Percentiles rank a stretch among this genome's conserved stretches.
Conservation (phyloP, 2,113 vertebrate species). For the Dryoscopus gambensis region DNA sequence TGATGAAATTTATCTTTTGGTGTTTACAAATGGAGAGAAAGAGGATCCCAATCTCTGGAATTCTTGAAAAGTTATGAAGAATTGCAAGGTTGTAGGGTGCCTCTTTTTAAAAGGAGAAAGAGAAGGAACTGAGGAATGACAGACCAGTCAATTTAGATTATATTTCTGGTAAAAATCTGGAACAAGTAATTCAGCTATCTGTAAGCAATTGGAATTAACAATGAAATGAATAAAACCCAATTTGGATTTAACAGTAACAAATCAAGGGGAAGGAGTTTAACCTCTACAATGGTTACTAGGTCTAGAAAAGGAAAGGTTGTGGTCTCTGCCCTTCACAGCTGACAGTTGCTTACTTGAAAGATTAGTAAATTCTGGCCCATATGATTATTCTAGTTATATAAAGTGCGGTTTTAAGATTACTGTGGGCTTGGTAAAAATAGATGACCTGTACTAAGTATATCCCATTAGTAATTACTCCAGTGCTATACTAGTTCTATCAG, state of each 20-base stretch:
- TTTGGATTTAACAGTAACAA: background rate
- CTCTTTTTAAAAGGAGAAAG: background rate
- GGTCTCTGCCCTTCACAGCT: background rate
- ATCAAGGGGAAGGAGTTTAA: background rate
- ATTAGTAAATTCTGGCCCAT: background rate
- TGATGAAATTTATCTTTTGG: background rate
- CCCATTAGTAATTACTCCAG: background rate
- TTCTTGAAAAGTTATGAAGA: background rate
- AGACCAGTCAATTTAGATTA: background rate
- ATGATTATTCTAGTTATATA: background rate
- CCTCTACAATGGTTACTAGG: background rate
- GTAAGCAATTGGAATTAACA: background rate
- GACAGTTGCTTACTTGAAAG: background rate
- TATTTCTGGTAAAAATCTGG: background rate
- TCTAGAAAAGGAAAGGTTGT: background rate
- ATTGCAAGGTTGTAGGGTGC: background rate
- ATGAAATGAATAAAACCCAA: background rate
- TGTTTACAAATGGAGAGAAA: background rate
- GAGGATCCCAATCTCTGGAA: background rate
- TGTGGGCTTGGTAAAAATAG: slow-evolving; percentile 27
- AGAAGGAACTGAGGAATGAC: background rate
- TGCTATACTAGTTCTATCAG: background rate
- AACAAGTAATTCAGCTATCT: background rate
- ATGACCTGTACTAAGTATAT: background rate
- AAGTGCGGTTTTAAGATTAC: slow-evolving; percentile 7